These are phyloP conservation scores for Crotalus tigris DNA, from an alignment of 2,113 vertebrate genomes.

Conservation along the genomic window DNA sequence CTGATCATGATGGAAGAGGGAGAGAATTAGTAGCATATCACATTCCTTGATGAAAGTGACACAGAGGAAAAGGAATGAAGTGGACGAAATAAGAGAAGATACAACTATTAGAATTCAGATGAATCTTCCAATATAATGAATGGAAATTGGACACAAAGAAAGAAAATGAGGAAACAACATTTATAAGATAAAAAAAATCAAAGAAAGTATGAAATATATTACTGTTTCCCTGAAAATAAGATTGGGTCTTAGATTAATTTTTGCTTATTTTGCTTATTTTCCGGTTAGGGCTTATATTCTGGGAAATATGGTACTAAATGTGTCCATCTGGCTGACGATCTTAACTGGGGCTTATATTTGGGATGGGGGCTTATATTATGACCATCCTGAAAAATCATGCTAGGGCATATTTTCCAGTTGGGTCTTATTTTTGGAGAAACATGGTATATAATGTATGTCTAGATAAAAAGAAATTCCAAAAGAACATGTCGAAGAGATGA, in stretches of 20 bases:
- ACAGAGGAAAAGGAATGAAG: not conserved
- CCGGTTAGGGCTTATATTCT: no score
- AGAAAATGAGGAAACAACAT: no score
- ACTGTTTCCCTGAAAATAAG: no score
- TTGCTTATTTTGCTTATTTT: no score
- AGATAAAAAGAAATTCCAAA: not conserved
- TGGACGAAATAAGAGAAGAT: not conserved
- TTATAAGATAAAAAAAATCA: not conserved
- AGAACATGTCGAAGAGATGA: not conserved
- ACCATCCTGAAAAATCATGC: no score
- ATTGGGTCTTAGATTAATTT: no score
- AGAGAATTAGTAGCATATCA: not conserved
- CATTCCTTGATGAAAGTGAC: not conserved
- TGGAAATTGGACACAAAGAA: not conserved
- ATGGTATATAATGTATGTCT: not conserved
- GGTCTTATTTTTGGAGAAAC: no score
- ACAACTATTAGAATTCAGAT: not conserved
- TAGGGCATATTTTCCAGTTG: no score
- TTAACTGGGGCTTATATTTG: no score
- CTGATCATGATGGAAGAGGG: not conserved
- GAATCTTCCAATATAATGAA: not conserved
- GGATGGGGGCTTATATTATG: no score
- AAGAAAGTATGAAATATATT: not conserved
- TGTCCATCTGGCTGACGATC: no score
- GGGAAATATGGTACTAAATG: no score